phyloP scores from a whole-genome alignment of 2,888 invertebrate genomes.

The Arctia plantaginis region DNA sequence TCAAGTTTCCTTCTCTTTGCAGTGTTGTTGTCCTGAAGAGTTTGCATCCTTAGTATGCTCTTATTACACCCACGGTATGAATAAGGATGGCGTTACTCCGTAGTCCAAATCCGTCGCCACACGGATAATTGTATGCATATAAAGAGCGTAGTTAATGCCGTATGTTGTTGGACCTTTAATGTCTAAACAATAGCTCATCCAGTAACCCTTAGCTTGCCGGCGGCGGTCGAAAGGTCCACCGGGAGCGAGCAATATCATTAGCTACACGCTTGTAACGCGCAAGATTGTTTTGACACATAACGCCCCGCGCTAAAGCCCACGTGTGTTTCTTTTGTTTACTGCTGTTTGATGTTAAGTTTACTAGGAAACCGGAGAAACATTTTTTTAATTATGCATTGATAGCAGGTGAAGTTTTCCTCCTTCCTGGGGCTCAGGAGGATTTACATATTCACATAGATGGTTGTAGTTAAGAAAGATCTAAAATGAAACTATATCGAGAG shows the following conservation, averaged over 20 bases:
- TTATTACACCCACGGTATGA: too few species aligned
- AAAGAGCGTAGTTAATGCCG: background rate
- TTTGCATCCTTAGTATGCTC: too few species aligned
- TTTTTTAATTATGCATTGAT: background rate
- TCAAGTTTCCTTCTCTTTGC: too few species aligned
- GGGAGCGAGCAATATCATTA: conserved; percentile 69
- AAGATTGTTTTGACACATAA: conserved; percentile 81
- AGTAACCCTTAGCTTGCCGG: conserved; percentile 18
- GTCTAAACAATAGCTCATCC: conserved; percentile 24
- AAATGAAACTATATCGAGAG: background rate
- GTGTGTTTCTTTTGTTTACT: conserved; percentile 48
- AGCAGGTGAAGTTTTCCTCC: background rate
- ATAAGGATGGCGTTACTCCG: too few species aligned
- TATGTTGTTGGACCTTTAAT: background rate
- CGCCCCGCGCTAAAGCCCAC: conserved; percentile 54
- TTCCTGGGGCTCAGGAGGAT: background rate
- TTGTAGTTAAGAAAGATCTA: background rate
- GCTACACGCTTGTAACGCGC: conserved; percentile 72
- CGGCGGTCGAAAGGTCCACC: conserved; percentile 34
- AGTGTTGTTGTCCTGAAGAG: too few species aligned
- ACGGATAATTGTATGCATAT: background rate
- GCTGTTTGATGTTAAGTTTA: conserved; percentile 8
- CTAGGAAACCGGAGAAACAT: background rate
- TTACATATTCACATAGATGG: background rate
- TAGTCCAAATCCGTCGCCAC: too few species aligned